A percentile compares a stretch with the other conserved stretches of the same genome.
Evolutionary conservation across 2,888 invertebrate species (phyloP).

Genomic region (Dendrolimus houi): DNA sequence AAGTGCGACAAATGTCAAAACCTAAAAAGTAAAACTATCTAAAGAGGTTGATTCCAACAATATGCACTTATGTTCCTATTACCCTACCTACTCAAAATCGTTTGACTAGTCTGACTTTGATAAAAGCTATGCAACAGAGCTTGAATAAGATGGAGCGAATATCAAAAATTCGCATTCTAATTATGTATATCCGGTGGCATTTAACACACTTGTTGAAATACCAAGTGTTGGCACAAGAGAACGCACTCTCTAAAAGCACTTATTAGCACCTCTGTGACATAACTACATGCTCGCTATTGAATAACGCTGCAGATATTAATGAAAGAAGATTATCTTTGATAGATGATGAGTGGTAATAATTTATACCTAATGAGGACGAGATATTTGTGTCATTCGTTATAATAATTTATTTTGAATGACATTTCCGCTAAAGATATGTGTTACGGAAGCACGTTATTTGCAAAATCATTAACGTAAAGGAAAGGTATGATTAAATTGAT

Average conservation of each 20-base stretch:
- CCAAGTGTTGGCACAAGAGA: constrained; percentile 23
- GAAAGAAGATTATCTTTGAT: constrained; percentile 1
- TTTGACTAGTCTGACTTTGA: not conserved
- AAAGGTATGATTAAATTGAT: not conserved
- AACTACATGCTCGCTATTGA: constrained; percentile 35
- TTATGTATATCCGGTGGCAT: constrained; percentile 21
- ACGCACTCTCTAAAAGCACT: constrained; percentile 48
- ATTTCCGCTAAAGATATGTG: not conserved
- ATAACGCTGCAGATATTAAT: constrained; percentile 34
- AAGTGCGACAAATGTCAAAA: too few relatives aligned
- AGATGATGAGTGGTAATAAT: constrained; percentile 5
- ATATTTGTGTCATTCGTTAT: not conserved
- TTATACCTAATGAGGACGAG: constrained; percentile 6
- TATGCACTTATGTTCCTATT: too few relatives aligned
- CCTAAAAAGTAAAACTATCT: too few relatives aligned
- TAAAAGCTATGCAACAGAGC: not conserved
- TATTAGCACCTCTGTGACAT: constrained; percentile 41
- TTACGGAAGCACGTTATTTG: not conserved
- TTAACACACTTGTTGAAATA: constrained; percentile 41
- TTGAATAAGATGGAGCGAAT: not conserved
- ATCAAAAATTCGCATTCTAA: not conserved
- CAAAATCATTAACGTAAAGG: not conserved
- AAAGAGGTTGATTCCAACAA: too few relatives aligned
- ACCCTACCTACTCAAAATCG: too few relatives aligned
- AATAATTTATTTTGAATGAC: not conserved